A percentile compares a stretch with the other conserved stretches of the same genome.
Evolutionary conservation across 2,888 invertebrate genomes (phyloP).

Genomic region (Caprella mutica): DNA sequence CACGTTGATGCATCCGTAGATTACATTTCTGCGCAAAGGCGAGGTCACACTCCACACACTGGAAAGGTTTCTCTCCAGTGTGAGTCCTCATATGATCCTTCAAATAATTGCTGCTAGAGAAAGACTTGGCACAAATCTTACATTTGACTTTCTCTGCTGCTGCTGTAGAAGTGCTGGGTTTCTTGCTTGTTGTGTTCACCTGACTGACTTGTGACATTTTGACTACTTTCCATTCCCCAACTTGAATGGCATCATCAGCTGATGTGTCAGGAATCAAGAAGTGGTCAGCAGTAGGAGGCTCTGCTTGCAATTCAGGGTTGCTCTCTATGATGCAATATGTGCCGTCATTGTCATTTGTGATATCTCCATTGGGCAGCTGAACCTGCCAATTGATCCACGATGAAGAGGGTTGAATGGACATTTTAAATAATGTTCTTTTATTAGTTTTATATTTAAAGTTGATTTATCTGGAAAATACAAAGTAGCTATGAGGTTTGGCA

Average conservation of each 20-base stretch:
- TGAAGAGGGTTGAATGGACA: too few species aligned
- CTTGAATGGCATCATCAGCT: conserved; percentile 7
- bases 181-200: not conserved
- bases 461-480: too few species aligned
- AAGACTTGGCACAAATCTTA: conserved; percentile 21
- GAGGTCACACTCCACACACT: conserved; percentile 33
- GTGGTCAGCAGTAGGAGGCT: too few species aligned
- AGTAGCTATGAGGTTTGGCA: too few species aligned
- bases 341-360: too few species aligned
- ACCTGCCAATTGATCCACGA: too few species aligned
- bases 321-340: too few species aligned
- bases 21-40: conserved; percentile 34
- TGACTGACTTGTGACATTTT: conserved; percentile 1
- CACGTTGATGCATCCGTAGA: conserved; percentile 59
- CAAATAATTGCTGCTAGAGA: conserved; percentile 27
- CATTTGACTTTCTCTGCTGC: conserved; percentile 7
- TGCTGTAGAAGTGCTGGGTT: not conserved
- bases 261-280: too few species aligned
- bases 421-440: too few species aligned
- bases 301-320: too few species aligned
- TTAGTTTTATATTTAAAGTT: too few species aligned
- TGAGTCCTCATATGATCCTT: conserved; percentile 35
- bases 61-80: conserved; percentile 32
- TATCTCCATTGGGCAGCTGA: too few species aligned
- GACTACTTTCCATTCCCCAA: conserved; percentile 2